Conservation (phyloP, 2,888 invertebrate species). For the Cosmia pyralina region DNA sequence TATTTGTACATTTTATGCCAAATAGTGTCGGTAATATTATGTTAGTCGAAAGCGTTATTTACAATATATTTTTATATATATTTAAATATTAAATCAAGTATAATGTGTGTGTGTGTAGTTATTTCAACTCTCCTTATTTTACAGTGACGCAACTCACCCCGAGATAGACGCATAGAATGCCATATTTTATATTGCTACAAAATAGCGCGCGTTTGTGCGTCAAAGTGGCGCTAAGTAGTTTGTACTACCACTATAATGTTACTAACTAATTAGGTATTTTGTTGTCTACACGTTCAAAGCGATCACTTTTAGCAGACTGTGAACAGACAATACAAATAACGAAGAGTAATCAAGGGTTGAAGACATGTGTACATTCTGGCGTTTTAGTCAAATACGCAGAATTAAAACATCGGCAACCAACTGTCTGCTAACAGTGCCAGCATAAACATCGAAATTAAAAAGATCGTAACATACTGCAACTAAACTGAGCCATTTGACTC, state of each 20-base stretch:
- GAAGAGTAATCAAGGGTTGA: neutral
- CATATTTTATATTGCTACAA: slow-evolving; percentile 7
- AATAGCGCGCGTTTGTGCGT: neutral
- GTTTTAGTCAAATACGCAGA: neutral
- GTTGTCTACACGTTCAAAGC: too few species aligned
- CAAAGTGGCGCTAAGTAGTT: neutral
- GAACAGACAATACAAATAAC: neutral
- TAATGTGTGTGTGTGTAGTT: too few species aligned
- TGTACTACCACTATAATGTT: too few species aligned
- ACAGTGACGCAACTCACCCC: neutral
- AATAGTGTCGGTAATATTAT: slow-evolving; percentile 7
- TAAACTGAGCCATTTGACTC: too few species aligned
- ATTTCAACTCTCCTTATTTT: too few species aligned
- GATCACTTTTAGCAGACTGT: neutral
- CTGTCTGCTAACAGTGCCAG: slow-evolving; percentile 38
- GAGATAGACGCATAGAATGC: neutral
- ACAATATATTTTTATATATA: neutral
- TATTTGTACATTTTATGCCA: slow-evolving; percentile 35
- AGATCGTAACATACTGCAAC: neutral
- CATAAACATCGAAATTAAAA: slow-evolving; percentile 6
- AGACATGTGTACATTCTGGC: neutral
- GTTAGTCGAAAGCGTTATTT: slow-evolving; percentile 27
- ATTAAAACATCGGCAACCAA: slow-evolving; percentile 33
- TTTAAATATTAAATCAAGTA: neutral
- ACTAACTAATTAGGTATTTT: neutral